Conservation (phyloP, 2,797 vertebrate genomes). For the Liparis tanakae region DNA sequence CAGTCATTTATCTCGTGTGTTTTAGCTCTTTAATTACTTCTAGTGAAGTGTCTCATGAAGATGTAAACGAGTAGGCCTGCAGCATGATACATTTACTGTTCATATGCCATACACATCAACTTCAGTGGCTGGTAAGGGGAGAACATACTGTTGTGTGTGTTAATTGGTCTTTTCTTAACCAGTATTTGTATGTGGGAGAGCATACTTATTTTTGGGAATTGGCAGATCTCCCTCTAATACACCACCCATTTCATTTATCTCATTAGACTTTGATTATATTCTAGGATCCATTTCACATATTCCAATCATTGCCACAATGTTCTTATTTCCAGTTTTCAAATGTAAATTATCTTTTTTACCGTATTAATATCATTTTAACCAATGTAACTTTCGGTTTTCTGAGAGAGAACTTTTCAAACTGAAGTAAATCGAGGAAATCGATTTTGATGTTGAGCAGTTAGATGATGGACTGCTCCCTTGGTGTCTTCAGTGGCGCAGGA, state of each 20-base stretch:
- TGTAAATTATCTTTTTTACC: not conserved
- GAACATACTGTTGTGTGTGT: not conserved
- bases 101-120: conserved; percentile 41
- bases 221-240: not conserved
- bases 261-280: conserved; percentile 10
- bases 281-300: not conserved
- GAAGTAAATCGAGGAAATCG: not conserved
- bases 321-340: conserved; percentile 12
- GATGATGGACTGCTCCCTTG: conserved; percentile 30
- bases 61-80: conserved; percentile 27
- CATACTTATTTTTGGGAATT: conserved; percentile 4
- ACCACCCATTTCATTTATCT: not conserved
- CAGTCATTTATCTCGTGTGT: conserved; percentile 26
- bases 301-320: not conserved
- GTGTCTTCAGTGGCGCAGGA: conserved; percentile 23
- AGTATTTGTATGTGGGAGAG: not conserved
- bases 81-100: conserved; percentile 25
- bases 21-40: conserved; percentile 31
- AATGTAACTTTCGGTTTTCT: not conserved
- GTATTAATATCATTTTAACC: not conserved
- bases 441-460: conserved; percentile 18
- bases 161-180: not conserved
- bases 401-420: not conserved
- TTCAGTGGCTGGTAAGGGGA: conserved; percentile 14
- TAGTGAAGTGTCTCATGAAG: conserved; percentile 29